Conservation (phyloP, 2,113 vertebrate species). For the Caranx melampygus region DNA sequence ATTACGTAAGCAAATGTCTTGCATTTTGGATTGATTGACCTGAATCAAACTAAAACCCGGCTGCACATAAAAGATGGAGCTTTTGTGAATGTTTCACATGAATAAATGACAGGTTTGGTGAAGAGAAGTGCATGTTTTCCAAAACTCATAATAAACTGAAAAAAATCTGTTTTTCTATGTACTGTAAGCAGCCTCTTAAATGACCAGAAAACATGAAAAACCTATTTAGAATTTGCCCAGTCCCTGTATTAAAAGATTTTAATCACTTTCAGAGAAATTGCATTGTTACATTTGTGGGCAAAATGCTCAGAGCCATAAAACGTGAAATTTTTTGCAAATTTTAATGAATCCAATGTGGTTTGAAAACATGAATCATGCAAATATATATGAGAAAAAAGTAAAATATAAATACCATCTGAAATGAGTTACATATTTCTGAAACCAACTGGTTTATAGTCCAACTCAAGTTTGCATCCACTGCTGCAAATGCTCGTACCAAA, state of each 20-base stretch:
- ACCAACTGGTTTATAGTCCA: not conserved
- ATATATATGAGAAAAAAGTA: too few relatives aligned
- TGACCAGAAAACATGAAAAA: not conserved
- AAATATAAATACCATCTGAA: not conserved
- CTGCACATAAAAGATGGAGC: not conserved
- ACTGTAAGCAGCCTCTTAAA: not conserved
- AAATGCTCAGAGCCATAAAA: too few relatives aligned
- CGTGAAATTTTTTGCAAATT: too few relatives aligned
- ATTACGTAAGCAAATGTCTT: slow-evolving; percentile 37
- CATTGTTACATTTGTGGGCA: not conserved
- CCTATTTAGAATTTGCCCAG: not conserved
- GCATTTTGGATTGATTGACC: slow-evolving; percentile 40
- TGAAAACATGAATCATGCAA: too few relatives aligned
- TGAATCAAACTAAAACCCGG: slow-evolving; percentile 33
- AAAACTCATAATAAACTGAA: not conserved
- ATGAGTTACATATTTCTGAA: too few relatives aligned
- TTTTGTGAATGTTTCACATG: not conserved
- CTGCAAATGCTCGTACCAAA: not conserved
- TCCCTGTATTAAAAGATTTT: too few relatives aligned
- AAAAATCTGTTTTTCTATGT: not conserved
- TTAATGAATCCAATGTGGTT: too few relatives aligned
- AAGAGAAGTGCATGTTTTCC: not conserved
- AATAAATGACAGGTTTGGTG: not conserved
- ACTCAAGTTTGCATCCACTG: not conserved
- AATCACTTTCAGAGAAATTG: too few relatives aligned